Conservation (phyloP, 2,888 invertebrate species). For the Synanthedon tipuliformis region DNA sequence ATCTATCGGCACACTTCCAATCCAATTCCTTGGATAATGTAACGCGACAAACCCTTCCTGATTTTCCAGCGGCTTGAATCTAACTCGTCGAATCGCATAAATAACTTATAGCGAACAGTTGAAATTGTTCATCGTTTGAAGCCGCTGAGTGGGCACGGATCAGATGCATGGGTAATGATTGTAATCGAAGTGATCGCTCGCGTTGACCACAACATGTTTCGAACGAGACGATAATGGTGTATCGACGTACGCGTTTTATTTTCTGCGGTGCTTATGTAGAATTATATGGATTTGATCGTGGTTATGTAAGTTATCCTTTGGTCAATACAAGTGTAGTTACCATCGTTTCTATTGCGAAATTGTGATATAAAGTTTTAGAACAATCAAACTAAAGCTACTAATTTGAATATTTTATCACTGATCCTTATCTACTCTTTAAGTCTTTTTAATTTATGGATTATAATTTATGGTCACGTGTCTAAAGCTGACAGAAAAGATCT, state of each 20-base stretch:
- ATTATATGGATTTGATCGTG: constrained; percentile 28
- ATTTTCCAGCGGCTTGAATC: constrained; percentile 29
- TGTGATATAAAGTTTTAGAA: background rate
- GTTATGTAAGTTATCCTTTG: constrained; percentile 13
- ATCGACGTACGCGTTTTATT: constrained; percentile 38
- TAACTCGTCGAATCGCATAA: constrained; percentile 27
- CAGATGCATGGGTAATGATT: constrained; percentile 48
- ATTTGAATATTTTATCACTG: background rate
- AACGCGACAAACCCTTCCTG: constrained; percentile 49
- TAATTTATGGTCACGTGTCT: too few species aligned
- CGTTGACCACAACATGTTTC: constrained; percentile 55
- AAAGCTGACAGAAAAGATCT: too few species aligned
- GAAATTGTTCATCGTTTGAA: constrained; percentile 32
- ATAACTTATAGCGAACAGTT: constrained; percentile 29
- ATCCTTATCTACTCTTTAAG: too few species aligned
- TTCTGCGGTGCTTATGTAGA: constrained; percentile 37
- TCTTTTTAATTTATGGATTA: too few species aligned
- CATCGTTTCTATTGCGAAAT: background rate
- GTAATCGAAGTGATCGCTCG: constrained; percentile 50
- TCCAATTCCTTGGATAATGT: constrained; percentile 47
- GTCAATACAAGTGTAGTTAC: background rate
- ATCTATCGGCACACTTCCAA: constrained; percentile 48
- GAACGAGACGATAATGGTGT: constrained; percentile 61
- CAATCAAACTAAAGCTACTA: constrained; percentile 3
- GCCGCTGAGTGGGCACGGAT: constrained; percentile 32